Base-by-base conservation (phyloP, 1,140 invertebrate genomes). In the Onthophagus taurus region DNA sequence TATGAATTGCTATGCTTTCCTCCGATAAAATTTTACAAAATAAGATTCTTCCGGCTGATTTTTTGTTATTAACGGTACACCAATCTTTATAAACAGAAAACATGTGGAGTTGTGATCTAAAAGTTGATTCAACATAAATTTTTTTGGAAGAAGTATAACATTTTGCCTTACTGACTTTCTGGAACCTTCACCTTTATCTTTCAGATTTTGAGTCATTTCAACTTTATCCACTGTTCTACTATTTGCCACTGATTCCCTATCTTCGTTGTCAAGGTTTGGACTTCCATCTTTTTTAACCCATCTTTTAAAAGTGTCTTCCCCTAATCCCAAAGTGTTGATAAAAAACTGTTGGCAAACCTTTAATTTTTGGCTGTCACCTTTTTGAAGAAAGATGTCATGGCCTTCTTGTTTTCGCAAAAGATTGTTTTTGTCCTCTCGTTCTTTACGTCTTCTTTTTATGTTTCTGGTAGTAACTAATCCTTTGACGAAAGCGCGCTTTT, bases 91-190 rank as follows among this genome's bases (percentile, higher is more conserved):
- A n/a, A n/a, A n/a, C n/a, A n/a, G n/a, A n/a, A n/a, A n/a, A n/a
- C n/a, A n/a, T n/a, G n/a, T n/a, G n/a, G n/a, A 31, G 14, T n/a
- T 31, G 30, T 31, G 30, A 31, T 31, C 30, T 31, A 31, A 31
- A 31, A n/a, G 30, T 31, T 31, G 30, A 11, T 13, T 31, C 30
- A 31, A 31, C 30, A 13, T 31, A 31, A 31, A 31, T 3, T 31
- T 31, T 31, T 31, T 11, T 4, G 14, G 30, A 31, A 31, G 30
- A 31, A 12, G 30, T n/a, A 12, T 31, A 12, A 31, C 3, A 31
- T 4, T 31, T 12, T 12, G n/a, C 11, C 4, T n/a, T 31, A 31
- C 11, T 11, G 14, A 31, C 30, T 31, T 5, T 31, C n/a, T 4
- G n/a, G n/a, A 31, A 13, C 14, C 14, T 31, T 7, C n/a, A 7